These are phyloP conservation scores for Tigriopus japonicus DNA, from an alignment of 1,140 invertebrate genomes.

Conservation along the genomic window DNA sequence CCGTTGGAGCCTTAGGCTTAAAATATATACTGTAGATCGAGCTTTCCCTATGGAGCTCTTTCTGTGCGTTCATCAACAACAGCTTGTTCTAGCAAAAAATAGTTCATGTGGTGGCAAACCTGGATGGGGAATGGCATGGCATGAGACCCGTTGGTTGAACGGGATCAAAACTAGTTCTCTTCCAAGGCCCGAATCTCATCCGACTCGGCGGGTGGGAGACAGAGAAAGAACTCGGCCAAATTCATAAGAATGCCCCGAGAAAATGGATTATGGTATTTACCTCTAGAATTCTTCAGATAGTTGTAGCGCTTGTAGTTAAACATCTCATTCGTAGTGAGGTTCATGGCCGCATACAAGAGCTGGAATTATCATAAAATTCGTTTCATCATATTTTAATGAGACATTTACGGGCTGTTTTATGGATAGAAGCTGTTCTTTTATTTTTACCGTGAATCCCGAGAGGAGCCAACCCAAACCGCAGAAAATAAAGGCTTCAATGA, in stretches of 20 bases:
- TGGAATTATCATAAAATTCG: conserved; percentile 32
- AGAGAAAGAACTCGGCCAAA: conserved; percentile 70
- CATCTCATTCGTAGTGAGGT: conserved; percentile 82
- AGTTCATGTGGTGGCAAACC: too few relatives aligned
- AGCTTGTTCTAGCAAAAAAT: too few relatives aligned
- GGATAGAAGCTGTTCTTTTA: conserved; percentile 18
- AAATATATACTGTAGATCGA: too few relatives aligned
- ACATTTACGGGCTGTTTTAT: too few relatives aligned
- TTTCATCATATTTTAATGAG: too few relatives aligned
- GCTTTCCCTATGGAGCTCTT: too few relatives aligned
- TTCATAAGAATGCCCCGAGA: conserved; percentile 64
- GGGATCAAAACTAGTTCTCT: too few relatives aligned
- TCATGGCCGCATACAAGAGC: conserved; percentile 69
- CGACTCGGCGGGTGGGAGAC: conserved; percentile 20
- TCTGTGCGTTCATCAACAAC: too few relatives aligned
- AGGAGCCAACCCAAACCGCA: conserved; percentile 66
- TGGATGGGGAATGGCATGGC: too few relatives aligned
- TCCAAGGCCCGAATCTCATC: conserved; percentile 1
- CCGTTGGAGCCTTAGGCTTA: too few relatives aligned
- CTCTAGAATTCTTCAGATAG: conserved; percentile 63
- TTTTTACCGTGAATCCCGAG: conserved; percentile 61
- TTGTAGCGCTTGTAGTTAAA: conserved; percentile 78
- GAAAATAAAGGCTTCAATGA: conserved; percentile 60
- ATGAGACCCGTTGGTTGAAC: too few relatives aligned
- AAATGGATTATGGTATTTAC: conserved; percentile 71